Evolutionary conservation across 2,797 vertebrate genomes (phyloP), one percentile per base, ranked within the genome.

Genomic region (Sandelia bainsii): DNA sequence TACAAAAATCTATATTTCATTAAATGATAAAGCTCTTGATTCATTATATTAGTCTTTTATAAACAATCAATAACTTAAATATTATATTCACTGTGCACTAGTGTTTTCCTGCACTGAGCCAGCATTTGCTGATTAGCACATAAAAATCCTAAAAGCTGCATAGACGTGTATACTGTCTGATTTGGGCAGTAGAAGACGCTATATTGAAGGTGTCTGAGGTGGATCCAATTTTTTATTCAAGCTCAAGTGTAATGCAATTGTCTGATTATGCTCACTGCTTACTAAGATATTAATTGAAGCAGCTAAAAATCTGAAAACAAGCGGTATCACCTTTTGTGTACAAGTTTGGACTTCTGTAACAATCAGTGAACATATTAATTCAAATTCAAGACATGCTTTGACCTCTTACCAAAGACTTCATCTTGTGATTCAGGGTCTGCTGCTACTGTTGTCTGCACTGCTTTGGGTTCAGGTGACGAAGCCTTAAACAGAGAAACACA

Each of bases 331-430:
- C 19, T 8, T 58, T 27, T 29, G 10, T 45, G 9, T 25, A 3
- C 22, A 14, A 6, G 37, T 13, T 14, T 25, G 44, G 17, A 20
- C 10, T 46, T 48, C 16, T 34, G 10, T 12, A 42, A 42, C 8
- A 8, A 2, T 2, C 10, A 37, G 4, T 29, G 29, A 32, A 25
- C 20, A 69, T 53, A n/a, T 42, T 4, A 27, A 48, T 39, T 57
- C 0, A 25, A 56, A 29, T 9, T 50, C 0, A 23, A 58, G 13
- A 3, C 5, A 5, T 27, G 34, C 45, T 60, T 65, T 22, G 37
- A 58, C 40, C 8, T 49, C 92, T 93, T 91, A 94, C 93, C 93
- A 56, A 94, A 94, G 71, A 94, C 93, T 82, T 94, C 93, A 65
- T 94, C 93, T 27, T 88, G 91, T 27, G 89, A 19, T 73, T 93